Conservation (phyloP, 2,888 invertebrate species). For the Cephus pygmeus region DNA sequence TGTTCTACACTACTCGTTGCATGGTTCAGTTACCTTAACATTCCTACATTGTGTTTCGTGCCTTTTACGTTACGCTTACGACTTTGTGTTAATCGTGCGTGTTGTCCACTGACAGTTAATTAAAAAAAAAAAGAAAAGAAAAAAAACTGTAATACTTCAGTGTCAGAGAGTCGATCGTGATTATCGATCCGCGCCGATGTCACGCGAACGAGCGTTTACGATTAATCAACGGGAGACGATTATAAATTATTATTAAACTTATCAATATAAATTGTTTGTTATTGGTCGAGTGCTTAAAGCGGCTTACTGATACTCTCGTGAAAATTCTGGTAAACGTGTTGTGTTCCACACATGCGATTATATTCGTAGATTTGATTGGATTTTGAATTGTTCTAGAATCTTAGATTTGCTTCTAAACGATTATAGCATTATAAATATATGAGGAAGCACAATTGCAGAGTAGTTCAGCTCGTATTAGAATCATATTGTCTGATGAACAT, state of each 20-base stretch:
- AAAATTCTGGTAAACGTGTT: background rate
- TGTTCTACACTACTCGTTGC: conserved; percentile 60
- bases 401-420: background rate
- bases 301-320: background rate
- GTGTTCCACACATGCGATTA: background rate
- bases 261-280: background rate
- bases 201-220: background rate
- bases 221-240: background rate
- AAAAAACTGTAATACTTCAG: background rate
- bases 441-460: background rate
- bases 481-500: background rate
- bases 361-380: background rate
- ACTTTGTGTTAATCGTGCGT: conserved; percentile 39
- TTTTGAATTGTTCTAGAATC: background rate
- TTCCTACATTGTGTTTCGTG: conserved; percentile 73
- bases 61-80: conserved; percentile 71
- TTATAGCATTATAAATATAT: background rate
- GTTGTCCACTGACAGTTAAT: conserved; percentile 28
- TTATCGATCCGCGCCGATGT: background rate
- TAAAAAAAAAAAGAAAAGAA: too few relatives aligned
- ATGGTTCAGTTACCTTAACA: conserved; percentile 65
- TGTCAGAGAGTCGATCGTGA: background rate
- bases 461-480: background rate
- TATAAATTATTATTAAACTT: background rate
- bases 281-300: background rate